Conservation (phyloP, 2,888 invertebrate genomes). For the Brachypterus glaber region DNA sequence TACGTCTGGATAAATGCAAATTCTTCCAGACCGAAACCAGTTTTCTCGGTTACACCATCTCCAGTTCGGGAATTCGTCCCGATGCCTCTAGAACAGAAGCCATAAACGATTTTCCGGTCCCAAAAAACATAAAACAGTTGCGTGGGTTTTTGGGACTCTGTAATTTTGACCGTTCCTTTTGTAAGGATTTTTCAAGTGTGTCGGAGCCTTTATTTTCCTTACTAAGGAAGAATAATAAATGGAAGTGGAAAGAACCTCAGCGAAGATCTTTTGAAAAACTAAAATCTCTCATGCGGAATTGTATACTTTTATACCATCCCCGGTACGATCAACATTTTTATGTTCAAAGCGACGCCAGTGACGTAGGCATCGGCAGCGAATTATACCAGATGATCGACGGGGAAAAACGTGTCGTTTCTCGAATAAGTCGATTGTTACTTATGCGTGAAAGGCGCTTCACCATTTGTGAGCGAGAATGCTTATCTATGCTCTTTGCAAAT, state of each 20-base stretch:
- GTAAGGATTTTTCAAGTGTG: neutral
- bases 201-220: too few species aligned
- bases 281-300: too few species aligned
- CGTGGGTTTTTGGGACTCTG: conserved; percentile 18
- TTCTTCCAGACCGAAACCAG: conserved; percentile 16
- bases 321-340: too few species aligned
- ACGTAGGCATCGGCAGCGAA: too few species aligned
- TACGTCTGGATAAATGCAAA: conserved; percentile 19
- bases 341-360: conserved; percentile 1
- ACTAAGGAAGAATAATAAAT: neutral
- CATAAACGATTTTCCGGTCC: conserved; percentile 17
- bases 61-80: conserved; percentile 16
- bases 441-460: neutral
- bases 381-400: too few species aligned
- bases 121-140: conserved; percentile 16
- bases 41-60: conserved; percentile 22
- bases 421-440: neutral
- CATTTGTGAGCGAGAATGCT: neutral
- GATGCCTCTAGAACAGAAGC: conserved; percentile 19
- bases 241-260: neutral
- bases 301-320: too few species aligned
- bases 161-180: conserved; percentile 15
- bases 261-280: neutral
- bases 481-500: too few species aligned
- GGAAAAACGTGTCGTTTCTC: too few species aligned